Base-by-base conservation (phyloP, 2,113 vertebrate species). In the Gadus chalcogrammus region DNA sequence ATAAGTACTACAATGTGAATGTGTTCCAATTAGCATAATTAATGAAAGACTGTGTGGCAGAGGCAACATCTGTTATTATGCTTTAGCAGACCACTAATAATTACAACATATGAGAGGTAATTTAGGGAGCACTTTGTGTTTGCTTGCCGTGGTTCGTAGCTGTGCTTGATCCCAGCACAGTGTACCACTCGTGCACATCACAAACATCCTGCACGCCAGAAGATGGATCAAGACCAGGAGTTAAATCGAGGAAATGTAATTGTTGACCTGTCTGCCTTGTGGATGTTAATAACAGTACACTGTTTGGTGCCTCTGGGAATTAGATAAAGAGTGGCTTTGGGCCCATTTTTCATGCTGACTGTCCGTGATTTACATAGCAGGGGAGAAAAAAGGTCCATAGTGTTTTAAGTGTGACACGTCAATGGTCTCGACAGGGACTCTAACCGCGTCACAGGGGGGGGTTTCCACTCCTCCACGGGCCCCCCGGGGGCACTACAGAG, bases 11-110 rank as follows among this genome's bases (percentile, higher is more conserved):
- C 11, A 48, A 48, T 48, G 76, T 74, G 55, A 78, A 38, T 73
- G 48, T 76, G 42, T 73, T 69, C 4, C 72, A 79, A 88, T 89
- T 79, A 84, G 67, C 80, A 84, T 83, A 87, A 88, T 81, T 80
- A 87, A 87, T 88, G 86, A 85, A 67, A 48, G 69, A 18, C 65
- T 69, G 72, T 59, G 76, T 76, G 64, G 16, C 64, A 17, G 62
- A 67, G 60, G 72, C 77, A 75, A 76, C 53, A 58, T 18, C 53
- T 52, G 61, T n/a, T 27, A 52, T 61, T 20, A 58, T 60, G 69
- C 22, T 52, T 11, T 9, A 8, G 12, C 8, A 0, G 11, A 48
- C 42, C 42, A 48, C 55, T 58, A 5, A 17, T n/a, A 16, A 58
- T n/a, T 48, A 48, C 55, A n/a, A 17, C 55, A 58, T 17, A 58